phyloP scores from a whole-genome alignment of 2,113 vertebrate genomes.

The Apodemus sylvaticus region DNA sequence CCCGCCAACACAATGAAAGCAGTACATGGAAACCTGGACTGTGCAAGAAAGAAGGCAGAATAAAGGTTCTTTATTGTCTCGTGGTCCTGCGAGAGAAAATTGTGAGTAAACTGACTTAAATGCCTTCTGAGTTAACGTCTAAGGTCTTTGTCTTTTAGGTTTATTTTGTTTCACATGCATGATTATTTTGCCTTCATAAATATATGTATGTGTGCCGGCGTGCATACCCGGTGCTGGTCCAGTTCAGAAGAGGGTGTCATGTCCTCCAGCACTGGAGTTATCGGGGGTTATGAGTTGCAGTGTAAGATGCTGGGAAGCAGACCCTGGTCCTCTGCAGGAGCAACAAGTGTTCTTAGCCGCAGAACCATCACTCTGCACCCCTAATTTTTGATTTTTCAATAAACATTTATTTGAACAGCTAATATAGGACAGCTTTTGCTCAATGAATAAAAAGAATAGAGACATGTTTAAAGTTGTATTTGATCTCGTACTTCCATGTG shows the following conservation, averaged over 20 bases:
- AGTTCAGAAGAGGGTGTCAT: background rate
- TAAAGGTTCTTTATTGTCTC: background rate
- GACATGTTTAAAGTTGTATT: background rate
- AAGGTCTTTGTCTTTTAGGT: background rate
- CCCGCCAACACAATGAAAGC: background rate
- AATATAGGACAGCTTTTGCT: background rate
- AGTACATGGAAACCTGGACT: background rate
- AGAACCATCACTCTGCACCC: background rate
- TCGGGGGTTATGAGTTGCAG: background rate
- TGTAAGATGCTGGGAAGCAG: background rate
- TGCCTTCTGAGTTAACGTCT: background rate
- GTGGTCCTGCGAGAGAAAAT: background rate
- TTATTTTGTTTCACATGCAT: background rate
- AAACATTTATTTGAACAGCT: background rate
- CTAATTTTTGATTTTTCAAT: background rate
- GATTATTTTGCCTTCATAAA: background rate
- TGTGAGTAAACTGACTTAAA: background rate
- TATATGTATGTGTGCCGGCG: background rate
- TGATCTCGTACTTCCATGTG: background rate
- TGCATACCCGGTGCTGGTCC: background rate
- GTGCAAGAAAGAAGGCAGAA: background rate
- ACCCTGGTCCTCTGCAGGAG: background rate
- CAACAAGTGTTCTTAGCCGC: background rate
- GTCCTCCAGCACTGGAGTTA: background rate
- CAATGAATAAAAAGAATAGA: background rate